These are phyloP conservation scores for Lasioglossum calceatum DNA, from an alignment of 2,888 invertebrate species.

Conservation along the genomic window DNA sequence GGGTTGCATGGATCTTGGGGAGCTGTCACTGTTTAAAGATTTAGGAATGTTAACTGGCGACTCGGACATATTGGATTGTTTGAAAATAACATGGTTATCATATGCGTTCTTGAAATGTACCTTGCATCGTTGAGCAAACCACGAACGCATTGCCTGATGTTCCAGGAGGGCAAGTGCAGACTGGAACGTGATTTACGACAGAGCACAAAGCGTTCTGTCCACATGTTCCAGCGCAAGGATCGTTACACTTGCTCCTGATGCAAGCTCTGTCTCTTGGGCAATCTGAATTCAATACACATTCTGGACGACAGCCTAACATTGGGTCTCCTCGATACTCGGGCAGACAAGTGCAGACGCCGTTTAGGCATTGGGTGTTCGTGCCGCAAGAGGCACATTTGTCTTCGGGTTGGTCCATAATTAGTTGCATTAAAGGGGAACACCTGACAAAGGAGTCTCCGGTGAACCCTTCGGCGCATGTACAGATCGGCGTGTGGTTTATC, in stretches of 20 bases:
- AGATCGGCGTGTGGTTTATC: conserved; percentile 88
- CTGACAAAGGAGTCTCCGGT: conserved; percentile 86
- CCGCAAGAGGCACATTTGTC: conserved; percentile 92
- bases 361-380: conserved; percentile 87
- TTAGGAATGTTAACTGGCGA: conserved; percentile 1
- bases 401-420: conserved; percentile 36
- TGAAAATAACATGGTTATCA: conserved; percentile 45
- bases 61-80: not conserved
- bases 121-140: conserved; percentile 85
- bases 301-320: conserved; percentile 90
- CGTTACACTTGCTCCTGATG: conserved; percentile 89
- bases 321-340: conserved; percentile 91
- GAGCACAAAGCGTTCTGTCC: conserved; percentile 85
- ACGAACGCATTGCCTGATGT: conserved; percentile 90
- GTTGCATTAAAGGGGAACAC: conserved; percentile 80
- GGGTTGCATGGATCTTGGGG: conserved; percentile 88
- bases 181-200: conserved; percentile 89
- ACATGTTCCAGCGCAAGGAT: conserved; percentile 91
- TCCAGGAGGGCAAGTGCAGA: conserved; percentile 88
- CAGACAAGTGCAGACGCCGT: conserved; percentile 89
- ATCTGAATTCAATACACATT: conserved; percentile 91
- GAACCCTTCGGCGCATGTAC: conserved; percentile 85
- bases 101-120: conserved; percentile 64
- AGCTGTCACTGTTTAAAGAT: conserved; percentile 81
- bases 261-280: conserved; percentile 90